Evolutionary conservation across 2,797 vertebrate genomes (phyloP).

Genomic region (Acestrorhynchus altus): DNA sequence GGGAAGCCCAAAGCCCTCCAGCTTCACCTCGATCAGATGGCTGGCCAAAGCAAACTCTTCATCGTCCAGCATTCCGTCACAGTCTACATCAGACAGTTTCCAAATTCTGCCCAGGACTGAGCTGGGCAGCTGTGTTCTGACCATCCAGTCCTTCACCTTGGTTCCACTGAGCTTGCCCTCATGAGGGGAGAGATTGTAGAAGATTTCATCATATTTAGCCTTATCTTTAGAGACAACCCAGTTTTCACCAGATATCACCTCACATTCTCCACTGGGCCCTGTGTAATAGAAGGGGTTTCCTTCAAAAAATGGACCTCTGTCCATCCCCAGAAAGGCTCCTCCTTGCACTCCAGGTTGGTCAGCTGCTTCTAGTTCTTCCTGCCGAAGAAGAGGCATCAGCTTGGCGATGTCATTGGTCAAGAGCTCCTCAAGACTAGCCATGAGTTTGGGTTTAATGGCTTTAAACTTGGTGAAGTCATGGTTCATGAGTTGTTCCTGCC

Average conservation of each 20-base stretch:
- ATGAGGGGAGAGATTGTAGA: conserved; percentile 85
- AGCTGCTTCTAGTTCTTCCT: conserved; percentile 79
- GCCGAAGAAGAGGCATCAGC: conserved; percentile 85
- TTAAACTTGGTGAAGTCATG: conserved; percentile 91
- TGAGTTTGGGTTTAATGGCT: conserved; percentile 82
- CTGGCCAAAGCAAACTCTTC: conserved; percentile 91
- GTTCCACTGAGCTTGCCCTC: conserved; percentile 87
- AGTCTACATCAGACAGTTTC: conserved; percentile 89
- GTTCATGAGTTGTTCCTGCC: conserved; percentile 85
- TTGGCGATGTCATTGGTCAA: conserved; percentile 84
- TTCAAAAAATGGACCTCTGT: conserved; percentile 78
- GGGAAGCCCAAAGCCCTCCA: conserved; percentile 87
- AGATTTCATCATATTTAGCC: conserved; percentile 91
- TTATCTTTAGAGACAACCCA: conserved; percentile 90
- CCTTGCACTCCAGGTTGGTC: conserved; percentile 79
- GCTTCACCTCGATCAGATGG: conserved; percentile 88
- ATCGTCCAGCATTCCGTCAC: conserved; percentile 90
- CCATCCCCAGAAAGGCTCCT: conserved; percentile 82
- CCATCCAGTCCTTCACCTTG: conserved; percentile 90
- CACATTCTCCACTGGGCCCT: conserved; percentile 63
- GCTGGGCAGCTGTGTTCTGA: conserved; percentile 84
- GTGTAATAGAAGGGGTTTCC: conserved; percentile 77
- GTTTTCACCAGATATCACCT: conserved; percentile 63
- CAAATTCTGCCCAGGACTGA: conserved; percentile 89
- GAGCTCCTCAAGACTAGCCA: conserved; percentile 86